Percentiles rank a stretch among this genome's conserved stretches.
Conservation (phyloP, 2,113 vertebrate genomes). For the Scomber japonicus region DNA sequence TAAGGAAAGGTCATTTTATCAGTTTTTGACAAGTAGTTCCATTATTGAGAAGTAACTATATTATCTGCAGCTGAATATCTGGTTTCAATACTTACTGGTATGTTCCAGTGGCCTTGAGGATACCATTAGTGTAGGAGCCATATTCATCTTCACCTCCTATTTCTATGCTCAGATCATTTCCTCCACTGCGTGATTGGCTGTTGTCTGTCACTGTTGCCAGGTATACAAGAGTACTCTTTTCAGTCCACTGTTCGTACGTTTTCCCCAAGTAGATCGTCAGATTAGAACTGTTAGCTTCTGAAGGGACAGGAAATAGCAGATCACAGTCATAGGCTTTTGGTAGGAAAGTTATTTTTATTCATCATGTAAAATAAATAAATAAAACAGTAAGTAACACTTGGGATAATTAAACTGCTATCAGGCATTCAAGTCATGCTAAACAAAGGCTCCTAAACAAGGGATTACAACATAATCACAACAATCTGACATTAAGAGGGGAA, state of each 20-base stretch:
- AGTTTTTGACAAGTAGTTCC: neutral
- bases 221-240: neutral
- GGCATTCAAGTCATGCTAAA: neutral
- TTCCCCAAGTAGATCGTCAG: slow-evolving; percentile 9
- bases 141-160: slow-evolving; percentile 50
- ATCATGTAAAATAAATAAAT: neutral
- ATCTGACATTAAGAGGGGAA: neutral
- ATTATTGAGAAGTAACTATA: neutral
- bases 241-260: slow-evolving; percentile 60
- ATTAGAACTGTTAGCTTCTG: slow-evolving; percentile 1
- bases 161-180: rapidly evolving
- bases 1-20: neutral
- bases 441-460: neutral
- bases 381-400: neutral
- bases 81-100: slow-evolving; percentile 74
- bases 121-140: slow-evolving; percentile 59
- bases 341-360: neutral
- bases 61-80: no score
- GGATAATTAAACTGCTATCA: neutral
- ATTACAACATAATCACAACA: neutral
- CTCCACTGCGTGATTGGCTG: neutral
- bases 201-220: slow-evolving; percentile 61
- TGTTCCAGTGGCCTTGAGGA: slow-evolving; percentile 23
- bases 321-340: neutral
- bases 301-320: slow-evolving; percentile 1